Evolutionary conservation across 2,113 vertebrate species (phyloP).

Genomic region (Myrmecophaga tridactyla): DNA sequence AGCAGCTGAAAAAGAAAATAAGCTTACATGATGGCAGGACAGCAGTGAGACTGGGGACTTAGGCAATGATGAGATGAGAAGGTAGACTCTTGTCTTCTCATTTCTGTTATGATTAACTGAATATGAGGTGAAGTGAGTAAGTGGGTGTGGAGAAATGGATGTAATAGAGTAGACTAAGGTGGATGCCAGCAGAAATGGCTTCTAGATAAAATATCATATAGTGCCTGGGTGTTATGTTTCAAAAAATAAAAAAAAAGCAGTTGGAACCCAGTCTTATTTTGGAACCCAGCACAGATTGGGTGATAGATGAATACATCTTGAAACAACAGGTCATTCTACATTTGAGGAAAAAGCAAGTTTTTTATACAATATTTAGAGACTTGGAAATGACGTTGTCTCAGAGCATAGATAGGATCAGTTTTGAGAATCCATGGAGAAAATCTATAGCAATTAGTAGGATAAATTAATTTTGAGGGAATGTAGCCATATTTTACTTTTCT

Average conservation of each 20-base stretch:
- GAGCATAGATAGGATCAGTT: not conserved
- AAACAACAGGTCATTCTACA: not conserved
- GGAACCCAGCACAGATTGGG: not conserved
- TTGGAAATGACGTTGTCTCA: not conserved
- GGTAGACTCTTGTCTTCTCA: not conserved
- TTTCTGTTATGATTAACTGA: not conserved
- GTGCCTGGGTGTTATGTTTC: not conserved
- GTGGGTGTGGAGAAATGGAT: not conserved
- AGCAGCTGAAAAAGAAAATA: not conserved
- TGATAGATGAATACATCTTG: not conserved
- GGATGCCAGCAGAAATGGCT: not conserved
- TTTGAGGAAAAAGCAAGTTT: not conserved
- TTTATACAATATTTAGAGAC: not conserved
- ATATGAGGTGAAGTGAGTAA: not conserved
- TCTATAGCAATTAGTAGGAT: not conserved
- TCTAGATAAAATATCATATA: not conserved
- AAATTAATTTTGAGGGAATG: not conserved
- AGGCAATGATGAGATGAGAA: not conserved
- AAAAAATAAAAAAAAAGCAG: not conserved
- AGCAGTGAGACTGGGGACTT: not conserved
- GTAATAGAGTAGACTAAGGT: not conserved
- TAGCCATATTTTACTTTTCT: not conserved
- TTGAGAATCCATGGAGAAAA: not conserved
- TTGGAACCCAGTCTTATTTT: not conserved
- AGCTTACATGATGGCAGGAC: not conserved